phyloP scores from a whole-genome alignment of 1,140 invertebrate genomes.

The Drosophila pruinosa region DNA sequence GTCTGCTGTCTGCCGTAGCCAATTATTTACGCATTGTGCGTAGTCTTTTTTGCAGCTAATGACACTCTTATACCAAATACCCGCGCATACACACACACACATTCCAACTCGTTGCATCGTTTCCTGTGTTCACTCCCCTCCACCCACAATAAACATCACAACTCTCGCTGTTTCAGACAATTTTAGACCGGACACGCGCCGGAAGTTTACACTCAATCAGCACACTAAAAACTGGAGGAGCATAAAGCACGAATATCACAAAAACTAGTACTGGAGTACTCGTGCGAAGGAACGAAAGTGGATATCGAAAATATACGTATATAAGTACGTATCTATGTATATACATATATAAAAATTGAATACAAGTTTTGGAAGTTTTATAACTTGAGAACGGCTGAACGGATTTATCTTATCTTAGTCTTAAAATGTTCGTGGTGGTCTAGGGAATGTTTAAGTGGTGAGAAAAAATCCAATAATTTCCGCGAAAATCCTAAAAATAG shows the following conservation, averaged over 20 bases:
- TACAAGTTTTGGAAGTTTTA: too few relatives aligned
- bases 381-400: too few relatives aligned
- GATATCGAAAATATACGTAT: too few relatives aligned
- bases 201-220: slow-evolving; percentile 50
- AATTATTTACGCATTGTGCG: slow-evolving; percentile 63
- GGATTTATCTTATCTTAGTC: too few relatives aligned
- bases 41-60: slow-evolving; percentile 37
- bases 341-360: too few relatives aligned
- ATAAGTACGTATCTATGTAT: too few relatives aligned
- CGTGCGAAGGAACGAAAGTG: too few relatives aligned
- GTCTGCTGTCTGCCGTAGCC: slow-evolving; percentile 28
- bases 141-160: slow-evolving; percentile 9
- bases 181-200: slow-evolving; percentile 33
- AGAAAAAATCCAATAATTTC: too few relatives aligned
- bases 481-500: too few relatives aligned
- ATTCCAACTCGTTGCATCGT: slow-evolving; percentile 4
- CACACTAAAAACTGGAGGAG: slow-evolving; percentile 5
- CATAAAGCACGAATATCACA: background rate
- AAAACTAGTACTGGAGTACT: too few relatives aligned
- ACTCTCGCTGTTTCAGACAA: slow-evolving; percentile 14
- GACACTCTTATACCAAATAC: slow-evolving; percentile 5
- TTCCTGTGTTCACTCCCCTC: background rate
- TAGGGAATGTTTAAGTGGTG: too few relatives aligned
- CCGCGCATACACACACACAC: background rate
- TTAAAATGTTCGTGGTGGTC: too few relatives aligned